These are phyloP conservation scores for Cephonodes hylas DNA, from an alignment of 2,888 invertebrate species.

Conservation along the genomic window DNA sequence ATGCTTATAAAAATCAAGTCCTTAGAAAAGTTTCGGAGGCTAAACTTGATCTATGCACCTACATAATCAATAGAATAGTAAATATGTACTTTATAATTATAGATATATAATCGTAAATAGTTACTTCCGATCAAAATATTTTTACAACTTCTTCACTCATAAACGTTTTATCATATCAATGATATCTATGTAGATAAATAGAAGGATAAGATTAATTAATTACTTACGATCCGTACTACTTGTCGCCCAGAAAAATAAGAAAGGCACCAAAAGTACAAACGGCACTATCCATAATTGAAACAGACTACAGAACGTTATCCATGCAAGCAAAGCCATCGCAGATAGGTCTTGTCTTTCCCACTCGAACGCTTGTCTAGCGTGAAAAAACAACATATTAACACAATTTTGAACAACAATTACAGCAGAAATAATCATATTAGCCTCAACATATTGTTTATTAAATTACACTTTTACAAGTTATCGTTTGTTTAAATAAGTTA, in stretches of 20 bases:
- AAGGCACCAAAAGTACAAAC: conserved; percentile 49
- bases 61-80: too few relatives aligned
- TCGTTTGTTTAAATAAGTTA: too few relatives aligned
- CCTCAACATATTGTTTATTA: too few relatives aligned
- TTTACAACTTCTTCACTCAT: too few relatives aligned
- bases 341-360: conserved; percentile 65
- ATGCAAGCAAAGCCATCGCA: conserved; percentile 40
- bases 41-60: too few relatives aligned
- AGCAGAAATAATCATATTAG: background rate
- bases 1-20: too few relatives aligned
- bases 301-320: conserved; percentile 62
- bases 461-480: too few relatives aligned
- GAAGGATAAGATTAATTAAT: background rate
- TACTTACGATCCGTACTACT: conserved; percentile 46
- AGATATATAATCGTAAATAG: too few relatives aligned
- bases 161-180: background rate
- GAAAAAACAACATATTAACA: background rate
- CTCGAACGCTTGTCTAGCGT: conserved; percentile 55
- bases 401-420: background rate
- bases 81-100: too few relatives aligned
- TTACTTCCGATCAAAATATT: too few relatives aligned
- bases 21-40: too few relatives aligned
- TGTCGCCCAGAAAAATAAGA: conserved; percentile 48
- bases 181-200: background rate
- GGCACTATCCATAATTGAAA: conserved; percentile 58